Evolutionary conservation across 2,888 invertebrate genomes (phyloP), one percentile per base, ranked within the genome.

Genomic region (Diaprepes abbreviatus): DNA sequence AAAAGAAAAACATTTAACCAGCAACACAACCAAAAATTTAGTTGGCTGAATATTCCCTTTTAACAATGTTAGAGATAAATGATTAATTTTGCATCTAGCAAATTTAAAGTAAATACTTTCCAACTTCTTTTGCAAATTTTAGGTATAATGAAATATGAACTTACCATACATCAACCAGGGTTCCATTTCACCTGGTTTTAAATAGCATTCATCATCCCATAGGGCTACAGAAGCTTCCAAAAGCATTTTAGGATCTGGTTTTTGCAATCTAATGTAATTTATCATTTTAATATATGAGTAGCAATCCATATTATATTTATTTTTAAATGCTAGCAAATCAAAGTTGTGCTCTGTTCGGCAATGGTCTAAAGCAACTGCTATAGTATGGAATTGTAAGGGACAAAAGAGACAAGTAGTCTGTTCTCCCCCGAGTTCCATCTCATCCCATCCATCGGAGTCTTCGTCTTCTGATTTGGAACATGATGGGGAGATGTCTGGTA

Each of bases 141-240:
- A 24, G 40, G 4, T 0, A 21, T 14, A 16, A 33, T 24, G 7
- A 10, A 31, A 10, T 16, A 10, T 12, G 12, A 19, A 67, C 75
- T 63, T 89, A 89, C 94, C 95, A 81, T 90, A 92, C 89, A 91
- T 93, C 40, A 96, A 83, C 92, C 95, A 93, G 7, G 92, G 88
- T 81, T 96, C 96, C 79, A 92, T 89, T 71, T 89, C 88, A 3
- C 89, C 87, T 0, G 96, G 94, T 80, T 90, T 91, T 66, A 96
- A 85, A 81, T 93, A 95, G 74, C 88, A 89, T 63, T 95, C 94
- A 76, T 90, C 89, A 9, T 89, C 87, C 95, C 95, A 96, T 3
- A 89, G 81, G 1, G 87, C 85, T 70, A 84, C 82, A 48, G 85
- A 83, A 12, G 88, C 81, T 40, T 80, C 77, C 4, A 84, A 83